Conservation (phyloP, 2,888 invertebrate genomes). For the Ptilodon capucinus region DNA sequence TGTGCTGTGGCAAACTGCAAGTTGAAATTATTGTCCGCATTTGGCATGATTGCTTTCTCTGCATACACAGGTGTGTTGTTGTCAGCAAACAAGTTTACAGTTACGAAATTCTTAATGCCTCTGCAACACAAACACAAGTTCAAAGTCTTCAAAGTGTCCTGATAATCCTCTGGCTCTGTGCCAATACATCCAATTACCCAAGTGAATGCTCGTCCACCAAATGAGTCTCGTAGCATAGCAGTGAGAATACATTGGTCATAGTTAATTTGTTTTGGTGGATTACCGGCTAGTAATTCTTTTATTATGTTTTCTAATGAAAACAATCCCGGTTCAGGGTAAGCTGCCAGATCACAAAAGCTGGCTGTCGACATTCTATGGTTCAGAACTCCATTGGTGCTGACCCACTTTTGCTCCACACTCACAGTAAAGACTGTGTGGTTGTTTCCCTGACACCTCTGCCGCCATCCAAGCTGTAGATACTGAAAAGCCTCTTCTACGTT, state of each 20-base stretch:
- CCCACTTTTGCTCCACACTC: slow-evolving; percentile 89
- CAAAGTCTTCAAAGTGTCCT: slow-evolving; percentile 87
- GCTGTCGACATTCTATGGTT: slow-evolving; percentile 88
- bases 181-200: slow-evolving; percentile 89
- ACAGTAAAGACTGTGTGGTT: slow-evolving; percentile 88
- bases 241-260: slow-evolving; percentile 87
- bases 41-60: slow-evolving; percentile 60
- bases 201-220: slow-evolving; percentile 89
- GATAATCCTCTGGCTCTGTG: slow-evolving; percentile 85
- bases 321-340: slow-evolving; percentile 84
- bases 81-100: slow-evolving; percentile 87
- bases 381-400: slow-evolving; percentile 84
- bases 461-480: slow-evolving; percentile 86
- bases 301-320: slow-evolving; percentile 86
- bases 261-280: slow-evolving; percentile 76
- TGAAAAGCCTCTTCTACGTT: slow-evolving; percentile 89
- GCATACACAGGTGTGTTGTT: slow-evolving; percentile 82
- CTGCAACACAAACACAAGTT: slow-evolving; percentile 86
- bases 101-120: slow-evolving; percentile 87
- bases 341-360: slow-evolving; percentile 87
- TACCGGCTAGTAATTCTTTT: slow-evolving; percentile 80
- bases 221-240: slow-evolving; percentile 87
- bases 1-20: slow-evolving; percentile 92
- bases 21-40: slow-evolving; percentile 82
- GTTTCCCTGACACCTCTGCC: slow-evolving; percentile 79